phyloP scores from a whole-genome alignment of 2,113 vertebrate genomes.

The Callopanchax toddi region DNA sequence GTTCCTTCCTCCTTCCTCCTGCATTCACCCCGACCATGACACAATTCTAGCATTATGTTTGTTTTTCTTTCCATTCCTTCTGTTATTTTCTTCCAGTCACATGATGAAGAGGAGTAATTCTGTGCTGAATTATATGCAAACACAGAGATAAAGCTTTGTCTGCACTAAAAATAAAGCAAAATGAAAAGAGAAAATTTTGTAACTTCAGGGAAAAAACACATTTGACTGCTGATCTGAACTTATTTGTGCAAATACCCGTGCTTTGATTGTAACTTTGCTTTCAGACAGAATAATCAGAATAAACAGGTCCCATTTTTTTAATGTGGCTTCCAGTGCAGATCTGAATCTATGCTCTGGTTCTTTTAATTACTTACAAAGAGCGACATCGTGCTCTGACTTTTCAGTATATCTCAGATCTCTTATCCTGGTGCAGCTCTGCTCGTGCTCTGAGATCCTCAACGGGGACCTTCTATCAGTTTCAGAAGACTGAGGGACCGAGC shows the following conservation, averaged over 20 bases:
- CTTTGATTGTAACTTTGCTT: not conserved
- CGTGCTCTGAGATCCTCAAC: not conserved
- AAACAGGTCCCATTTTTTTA: not conserved
- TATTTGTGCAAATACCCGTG: not conserved
- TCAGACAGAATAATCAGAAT: not conserved
- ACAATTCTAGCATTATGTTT: too few relatives aligned
- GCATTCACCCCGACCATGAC: too few relatives aligned
- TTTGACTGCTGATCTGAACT: too few relatives aligned
- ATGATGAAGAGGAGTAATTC: too few relatives aligned
- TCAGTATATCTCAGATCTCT: not conserved
- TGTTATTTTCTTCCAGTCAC: too few relatives aligned
- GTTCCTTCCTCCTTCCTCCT: too few relatives aligned
- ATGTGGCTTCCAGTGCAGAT: not conserved
- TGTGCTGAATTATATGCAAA: too few relatives aligned
- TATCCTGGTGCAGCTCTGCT: not conserved
- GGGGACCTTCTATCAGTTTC: not conserved
- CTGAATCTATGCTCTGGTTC: not conserved
- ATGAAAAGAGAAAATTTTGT: too few relatives aligned
- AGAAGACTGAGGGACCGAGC: not conserved
- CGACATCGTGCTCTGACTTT: not conserved
- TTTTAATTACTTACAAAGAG: not conserved
- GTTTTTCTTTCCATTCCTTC: too few relatives aligned
- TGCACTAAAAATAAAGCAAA: too few relatives aligned
- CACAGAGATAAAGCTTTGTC: too few relatives aligned
- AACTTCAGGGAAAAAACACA: not conserved